A percentile compares a stretch with the other conserved stretches of the same genome.
phyloP scores from a whole-genome alignment of 1,140 invertebrate genomes.

The Macrobrachium rosenbergii region DNA sequence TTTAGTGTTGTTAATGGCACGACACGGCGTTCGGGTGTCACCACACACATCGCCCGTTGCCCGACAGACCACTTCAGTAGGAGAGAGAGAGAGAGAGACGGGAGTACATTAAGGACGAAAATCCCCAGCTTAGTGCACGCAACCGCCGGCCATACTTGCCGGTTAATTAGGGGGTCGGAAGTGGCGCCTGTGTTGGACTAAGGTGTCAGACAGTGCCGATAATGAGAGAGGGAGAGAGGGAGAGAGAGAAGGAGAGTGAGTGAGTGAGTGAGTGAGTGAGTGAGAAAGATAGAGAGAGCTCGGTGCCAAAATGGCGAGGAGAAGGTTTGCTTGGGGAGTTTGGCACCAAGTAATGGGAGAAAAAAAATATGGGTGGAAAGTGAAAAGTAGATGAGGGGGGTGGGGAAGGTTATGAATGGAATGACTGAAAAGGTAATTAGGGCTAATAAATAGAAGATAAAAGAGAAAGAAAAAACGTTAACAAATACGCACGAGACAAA shows the following conservation, averaged over 20 bases:
- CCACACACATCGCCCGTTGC: too few species aligned
- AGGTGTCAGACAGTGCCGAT: not conserved
- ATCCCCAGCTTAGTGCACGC: not conserved
- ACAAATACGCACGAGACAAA: too few species aligned
- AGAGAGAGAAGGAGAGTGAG: not conserved
- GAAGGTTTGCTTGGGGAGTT: not conserved
- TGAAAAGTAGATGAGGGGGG: not conserved
- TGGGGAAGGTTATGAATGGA: not conserved
- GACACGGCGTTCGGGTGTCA: too few species aligned
- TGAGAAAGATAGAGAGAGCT: not conserved
- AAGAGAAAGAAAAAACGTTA: too few species aligned
- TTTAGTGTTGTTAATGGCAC: too few species aligned
- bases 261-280: not conserved
- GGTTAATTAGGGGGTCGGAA: not conserved
- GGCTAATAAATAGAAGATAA: not conserved
- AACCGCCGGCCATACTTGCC: too few species aligned
- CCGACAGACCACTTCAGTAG: too few species aligned
- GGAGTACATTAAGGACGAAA: too few species aligned
- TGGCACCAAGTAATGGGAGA: not conserved
- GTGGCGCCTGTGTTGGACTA: too few species aligned
- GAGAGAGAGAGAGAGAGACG: too few species aligned
- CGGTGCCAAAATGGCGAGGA: not conserved
- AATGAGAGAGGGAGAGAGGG: slow-evolving; percentile 29
- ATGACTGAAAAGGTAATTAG: not conserved
- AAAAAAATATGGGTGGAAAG: not conserved